Evolutionary conservation across 2,797 vertebrate species (phyloP).

Genomic region (Lerista edwardsae): DNA sequence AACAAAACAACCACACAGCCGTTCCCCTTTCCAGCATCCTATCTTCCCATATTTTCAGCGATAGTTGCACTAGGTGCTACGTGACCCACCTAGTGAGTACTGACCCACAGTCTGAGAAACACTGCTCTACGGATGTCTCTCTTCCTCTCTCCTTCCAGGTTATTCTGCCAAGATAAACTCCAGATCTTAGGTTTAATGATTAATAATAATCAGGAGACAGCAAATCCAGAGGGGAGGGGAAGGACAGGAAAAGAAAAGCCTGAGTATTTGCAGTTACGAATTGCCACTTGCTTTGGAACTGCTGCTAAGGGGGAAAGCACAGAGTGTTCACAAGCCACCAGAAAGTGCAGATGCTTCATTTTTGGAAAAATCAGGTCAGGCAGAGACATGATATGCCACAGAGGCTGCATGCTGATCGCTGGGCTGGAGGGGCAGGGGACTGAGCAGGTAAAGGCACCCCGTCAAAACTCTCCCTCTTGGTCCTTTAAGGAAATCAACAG

Average conservation of each 20-base stretch:
- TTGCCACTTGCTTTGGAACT: not conserved
- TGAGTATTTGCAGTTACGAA: fast-evolving
- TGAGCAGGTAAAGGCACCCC: not conserved
- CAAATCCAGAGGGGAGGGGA: not conserved
- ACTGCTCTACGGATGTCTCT: too few relatives aligned
- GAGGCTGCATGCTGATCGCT: not conserved
- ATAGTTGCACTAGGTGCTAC: too few relatives aligned
- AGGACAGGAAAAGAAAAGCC: too few relatives aligned
- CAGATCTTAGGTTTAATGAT: not conserved
- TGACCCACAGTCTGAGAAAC: too few relatives aligned
- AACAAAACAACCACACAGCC: too few relatives aligned
- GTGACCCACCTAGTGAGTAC: too few relatives aligned
- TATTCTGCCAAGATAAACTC: not conserved
- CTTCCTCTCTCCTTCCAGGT: not conserved
- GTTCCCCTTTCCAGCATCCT: too few relatives aligned
- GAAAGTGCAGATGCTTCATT: not conserved
- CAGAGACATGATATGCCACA: not conserved
- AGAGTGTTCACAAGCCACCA: not conserved
- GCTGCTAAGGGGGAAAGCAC: not conserved
- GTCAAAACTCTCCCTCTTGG: not conserved
- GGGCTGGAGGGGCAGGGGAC: not conserved
- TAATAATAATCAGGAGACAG: not conserved
- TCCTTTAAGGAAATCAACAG: not conserved
- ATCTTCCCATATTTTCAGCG: too few relatives aligned
- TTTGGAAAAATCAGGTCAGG: conserved; percentile 24